Conservation (phyloP, 1,140 invertebrate species). For the Trialeurodes vaporariorum region DNA sequence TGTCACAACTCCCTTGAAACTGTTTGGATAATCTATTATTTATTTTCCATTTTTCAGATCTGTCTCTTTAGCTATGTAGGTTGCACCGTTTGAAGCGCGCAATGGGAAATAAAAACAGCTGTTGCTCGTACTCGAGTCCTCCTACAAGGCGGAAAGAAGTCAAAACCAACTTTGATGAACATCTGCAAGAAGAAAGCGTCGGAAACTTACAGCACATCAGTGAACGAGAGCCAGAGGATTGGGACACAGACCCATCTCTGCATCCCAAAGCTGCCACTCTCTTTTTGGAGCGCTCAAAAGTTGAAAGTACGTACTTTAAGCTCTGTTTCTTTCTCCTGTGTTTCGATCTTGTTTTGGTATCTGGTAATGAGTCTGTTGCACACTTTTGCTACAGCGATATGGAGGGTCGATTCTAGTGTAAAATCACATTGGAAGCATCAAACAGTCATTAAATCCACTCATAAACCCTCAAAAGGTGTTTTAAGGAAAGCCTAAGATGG, state of each 20-base stretch:
- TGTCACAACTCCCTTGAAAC: no score
- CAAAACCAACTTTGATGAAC: conserved; percentile 47
- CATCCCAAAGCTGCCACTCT: conserved; percentile 90
- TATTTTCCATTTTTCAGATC: no score
- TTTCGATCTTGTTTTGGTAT: conserved; percentile 9
- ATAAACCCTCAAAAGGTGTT: no score
- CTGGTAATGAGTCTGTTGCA: no score
- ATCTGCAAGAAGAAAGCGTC: conserved; percentile 61
- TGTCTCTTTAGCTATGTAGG: not conserved
- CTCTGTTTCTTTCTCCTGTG: no score
- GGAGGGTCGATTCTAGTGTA: no score
- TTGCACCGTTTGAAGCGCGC: not conserved
- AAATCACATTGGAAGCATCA: no score
- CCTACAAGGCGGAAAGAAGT: conserved; percentile 39
- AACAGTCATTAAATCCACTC: no score
- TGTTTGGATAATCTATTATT: no score
- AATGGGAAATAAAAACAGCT: conserved; percentile 68
- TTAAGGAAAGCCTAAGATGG: no score
- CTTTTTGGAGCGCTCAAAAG: conserved; percentile 89
- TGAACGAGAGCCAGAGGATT: conserved; percentile 90
- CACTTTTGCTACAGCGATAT: no score
- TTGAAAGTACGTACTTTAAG: conserved; percentile 53
- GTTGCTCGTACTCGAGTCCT: conserved; percentile 59
- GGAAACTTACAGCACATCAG: conserved; percentile 95
- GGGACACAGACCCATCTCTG: conserved; percentile 87